Evolutionary conservation across 2,797 vertebrate species (phyloP), one percentile per base, ranked within the genome.

Genomic region (Centropyge bicolor): DNA sequence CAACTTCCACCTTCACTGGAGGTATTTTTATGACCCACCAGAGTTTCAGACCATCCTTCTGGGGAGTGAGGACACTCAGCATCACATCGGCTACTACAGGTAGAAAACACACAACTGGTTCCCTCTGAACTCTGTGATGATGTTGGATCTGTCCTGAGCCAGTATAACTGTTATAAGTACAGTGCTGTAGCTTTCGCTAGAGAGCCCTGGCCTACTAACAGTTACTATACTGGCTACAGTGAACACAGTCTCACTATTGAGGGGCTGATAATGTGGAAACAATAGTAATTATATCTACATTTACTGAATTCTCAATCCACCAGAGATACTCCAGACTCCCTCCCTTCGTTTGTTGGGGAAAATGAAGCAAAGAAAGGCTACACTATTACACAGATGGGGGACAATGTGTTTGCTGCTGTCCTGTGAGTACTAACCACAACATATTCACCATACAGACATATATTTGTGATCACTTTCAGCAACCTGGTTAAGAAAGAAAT

Each of bases 51-150:
- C 98, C 46, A 90, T 99, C 70, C 92, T 98, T 77, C 87, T 87
- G 27, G 97, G 96, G 14, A 95, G 95, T 73, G 89, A 87, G 70
- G 96, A 95, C 89, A 97, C 89, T 66, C 96, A 98, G 27, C 96
- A 96, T 88, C 98, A 99, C 91, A 94, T 99, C 89, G 98, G 98
- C 20, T 99, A 99, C 93, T 99, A 96, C 96, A 98, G 98, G 98
- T 99, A 95, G 4, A 52, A 6, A 63, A 56, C 5, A 20, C 56
- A 45, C 0, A 16, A 6, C 6, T 12, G 66, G 45, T 64, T 3
- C 62, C 8, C 1, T 45, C n/a, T 49, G 24, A 19, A 41, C 13
- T 56, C 40, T 74, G 8, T 56, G 1, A 54, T 63, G 1, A 31
- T 31, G 36, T 45, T 74, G 1, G 9, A 36, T 31, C 31, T 40